phyloP scores from a whole-genome alignment of 2,888 invertebrate genomes.

The Latheticus oryzae region DNA sequence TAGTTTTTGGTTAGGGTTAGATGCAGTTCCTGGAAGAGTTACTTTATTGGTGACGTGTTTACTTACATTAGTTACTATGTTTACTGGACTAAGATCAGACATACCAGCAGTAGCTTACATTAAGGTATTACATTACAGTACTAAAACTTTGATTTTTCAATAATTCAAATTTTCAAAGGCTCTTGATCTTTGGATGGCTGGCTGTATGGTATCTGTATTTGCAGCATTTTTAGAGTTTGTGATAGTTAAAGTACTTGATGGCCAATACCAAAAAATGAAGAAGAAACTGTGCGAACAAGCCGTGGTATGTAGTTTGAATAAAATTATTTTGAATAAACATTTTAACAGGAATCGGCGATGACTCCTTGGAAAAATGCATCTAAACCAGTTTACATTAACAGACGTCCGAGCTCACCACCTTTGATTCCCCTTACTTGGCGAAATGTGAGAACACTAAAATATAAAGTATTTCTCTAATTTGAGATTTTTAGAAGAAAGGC shows the following conservation, averaged over 20 bases:
- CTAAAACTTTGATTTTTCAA: too few species aligned
- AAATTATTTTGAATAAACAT: background rate
- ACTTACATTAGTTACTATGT: constrained; percentile 88
- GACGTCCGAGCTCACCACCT: background rate
- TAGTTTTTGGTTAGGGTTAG: constrained; percentile 87
- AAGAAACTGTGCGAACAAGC: constrained; percentile 70
- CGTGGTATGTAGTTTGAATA: constrained; percentile 43
- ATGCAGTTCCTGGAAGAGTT: constrained; percentile 86
- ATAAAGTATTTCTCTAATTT: constrained; percentile 7
- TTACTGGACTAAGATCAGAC: constrained; percentile 83
- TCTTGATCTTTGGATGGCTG: constrained; percentile 89
- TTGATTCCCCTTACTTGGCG: constrained; percentile 54
- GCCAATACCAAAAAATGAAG: constrained; percentile 75
- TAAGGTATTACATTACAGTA: too few species aligned
- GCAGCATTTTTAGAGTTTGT: constrained; percentile 86
- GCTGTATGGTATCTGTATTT: constrained; percentile 89
- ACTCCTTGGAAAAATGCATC: constrained; percentile 55
- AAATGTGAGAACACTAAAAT: constrained; percentile 50
- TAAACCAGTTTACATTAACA: constrained; percentile 40
- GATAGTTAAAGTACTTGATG: constrained; percentile 83
- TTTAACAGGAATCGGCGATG: constrained; percentile 53
- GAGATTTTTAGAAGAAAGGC: constrained; percentile 69
- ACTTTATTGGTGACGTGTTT: constrained; percentile 86
- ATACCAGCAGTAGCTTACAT: constrained; percentile 90
- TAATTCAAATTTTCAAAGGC: too few species aligned